Evolutionary conservation across 2,797 vertebrate species (phyloP).

Genomic region (Hemitrygon akajei): DNA sequence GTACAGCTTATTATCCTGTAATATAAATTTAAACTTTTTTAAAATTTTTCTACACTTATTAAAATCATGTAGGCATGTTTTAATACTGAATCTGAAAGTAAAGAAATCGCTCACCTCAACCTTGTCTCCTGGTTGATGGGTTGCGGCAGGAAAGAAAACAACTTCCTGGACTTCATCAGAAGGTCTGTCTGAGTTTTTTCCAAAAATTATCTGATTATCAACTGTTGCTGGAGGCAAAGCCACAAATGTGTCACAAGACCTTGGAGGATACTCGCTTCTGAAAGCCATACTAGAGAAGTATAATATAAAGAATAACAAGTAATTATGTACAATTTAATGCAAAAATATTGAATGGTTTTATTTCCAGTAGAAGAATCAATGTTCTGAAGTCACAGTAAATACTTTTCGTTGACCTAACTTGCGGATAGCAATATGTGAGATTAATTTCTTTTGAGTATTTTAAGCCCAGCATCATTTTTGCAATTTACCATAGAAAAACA

Average conservation of each 20-base stretch:
- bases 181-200: conserved; percentile 89
- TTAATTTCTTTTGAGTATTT: not conserved
- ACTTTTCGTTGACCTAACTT: not conserved
- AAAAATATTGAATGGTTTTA: not conserved
- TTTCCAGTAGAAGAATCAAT: not conserved
- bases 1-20: not conserved
- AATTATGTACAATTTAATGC: not conserved
- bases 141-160: conserved; percentile 66
- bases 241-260: conserved; percentile 90
- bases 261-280: conserved; percentile 47
- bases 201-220: conserved; percentile 73
- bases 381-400: not conserved
- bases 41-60: not conserved
- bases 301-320: not conserved
- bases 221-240: conserved; percentile 78
- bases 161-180: conserved; percentile 90
- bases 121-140: conserved; percentile 54
- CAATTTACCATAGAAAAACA: not conserved
- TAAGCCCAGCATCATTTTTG: not conserved
- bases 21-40: not conserved
- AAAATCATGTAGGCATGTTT: not conserved
- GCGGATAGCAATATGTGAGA: not conserved
- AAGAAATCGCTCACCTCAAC: conserved; percentile 64
- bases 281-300: conserved; percentile 49
- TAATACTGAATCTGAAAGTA: not conserved